Percentiles rank a stretch among this genome's conserved stretches.
Conservation (phyloP, 1,140 invertebrate genomes). For the Holotrichia oblita region DNA sequence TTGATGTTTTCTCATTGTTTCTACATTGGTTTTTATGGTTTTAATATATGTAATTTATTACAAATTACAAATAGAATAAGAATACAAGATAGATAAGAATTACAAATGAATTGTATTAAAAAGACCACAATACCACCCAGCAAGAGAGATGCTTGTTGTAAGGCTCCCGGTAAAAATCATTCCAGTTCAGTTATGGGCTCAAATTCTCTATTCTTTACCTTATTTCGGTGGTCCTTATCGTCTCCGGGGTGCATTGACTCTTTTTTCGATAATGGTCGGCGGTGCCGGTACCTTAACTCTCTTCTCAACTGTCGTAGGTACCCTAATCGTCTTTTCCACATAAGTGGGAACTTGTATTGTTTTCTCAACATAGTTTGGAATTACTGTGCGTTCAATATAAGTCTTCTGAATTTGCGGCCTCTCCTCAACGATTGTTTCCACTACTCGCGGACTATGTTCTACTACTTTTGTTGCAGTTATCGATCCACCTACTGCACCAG, state of each 20-base stretch:
- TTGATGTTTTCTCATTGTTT: too few species aligned
- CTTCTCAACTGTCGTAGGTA: constrained; percentile 50
- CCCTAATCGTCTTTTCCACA: constrained; percentile 53
- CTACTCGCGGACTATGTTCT: neutral
- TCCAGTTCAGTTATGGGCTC: too few species aligned
- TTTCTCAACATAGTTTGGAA: constrained; percentile 57
- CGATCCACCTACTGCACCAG: constrained; percentile 16
- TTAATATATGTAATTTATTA: too few species aligned
- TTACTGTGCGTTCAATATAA: constrained; percentile 55
- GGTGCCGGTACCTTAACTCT: constrained; percentile 47
- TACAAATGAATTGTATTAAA: too few species aligned
- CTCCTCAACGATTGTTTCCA: constrained; percentile 45
- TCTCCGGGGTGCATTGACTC: constrained; percentile 45
- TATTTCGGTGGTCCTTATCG: neutral
- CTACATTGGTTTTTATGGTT: too few species aligned
- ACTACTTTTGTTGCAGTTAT: constrained; percentile 4
- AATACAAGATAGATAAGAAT: too few species aligned
- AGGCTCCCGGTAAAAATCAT: too few species aligned
- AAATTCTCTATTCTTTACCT: neutral
- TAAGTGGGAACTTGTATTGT: constrained; percentile 55
- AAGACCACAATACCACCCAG: too few species aligned
- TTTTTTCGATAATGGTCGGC: constrained; percentile 53
- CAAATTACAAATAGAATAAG: too few species aligned
- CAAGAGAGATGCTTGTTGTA: too few species aligned
- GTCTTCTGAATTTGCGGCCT: constrained; percentile 49